Conservation (phyloP, 2,888 invertebrate species). For the Eupsilia transversa region DNA sequence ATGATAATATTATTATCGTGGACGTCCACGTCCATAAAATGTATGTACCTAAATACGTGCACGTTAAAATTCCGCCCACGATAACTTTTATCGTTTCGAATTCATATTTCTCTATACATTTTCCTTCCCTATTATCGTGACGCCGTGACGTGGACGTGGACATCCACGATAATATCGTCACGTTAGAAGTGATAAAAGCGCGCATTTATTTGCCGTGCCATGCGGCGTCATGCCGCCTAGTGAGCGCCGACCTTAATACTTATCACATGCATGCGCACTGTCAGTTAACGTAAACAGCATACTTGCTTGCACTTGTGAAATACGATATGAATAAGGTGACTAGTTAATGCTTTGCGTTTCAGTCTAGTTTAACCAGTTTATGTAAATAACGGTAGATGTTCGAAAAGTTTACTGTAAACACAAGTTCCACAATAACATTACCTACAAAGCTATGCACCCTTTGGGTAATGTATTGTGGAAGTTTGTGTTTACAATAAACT, state of each 20-base stretch:
- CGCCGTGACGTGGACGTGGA: no score
- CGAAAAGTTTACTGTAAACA: constrained; percentile 14
- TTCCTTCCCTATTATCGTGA: no score
- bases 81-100: no score
- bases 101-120: no score
- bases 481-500: background rate
- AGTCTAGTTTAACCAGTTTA: constrained; percentile 30
- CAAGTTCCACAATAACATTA: constrained; percentile 30
- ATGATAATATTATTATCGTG: no score
- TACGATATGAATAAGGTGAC: constrained; percentile 24
- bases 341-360: constrained; percentile 14
- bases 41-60: no score
- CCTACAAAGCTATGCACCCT: constrained; percentile 1
- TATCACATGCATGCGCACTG: constrained; percentile 34
- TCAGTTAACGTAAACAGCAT: constrained; percentile 29
- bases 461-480: background rate
- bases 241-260: background rate
- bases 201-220: background rate
- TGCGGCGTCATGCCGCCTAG: background rate
- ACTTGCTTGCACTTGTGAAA: constrained; percentile 44
- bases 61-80: no score
- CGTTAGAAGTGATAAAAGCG: no score
- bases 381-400: constrained; percentile 26
- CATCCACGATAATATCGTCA: no score
- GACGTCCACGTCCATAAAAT: no score